A percentile compares a stretch with the other conserved stretches of the same genome.
These are phyloP conservation scores for Sarcophaga caerulescens DNA, from an alignment of 2,888 invertebrate species.

Conservation along the genomic window DNA sequence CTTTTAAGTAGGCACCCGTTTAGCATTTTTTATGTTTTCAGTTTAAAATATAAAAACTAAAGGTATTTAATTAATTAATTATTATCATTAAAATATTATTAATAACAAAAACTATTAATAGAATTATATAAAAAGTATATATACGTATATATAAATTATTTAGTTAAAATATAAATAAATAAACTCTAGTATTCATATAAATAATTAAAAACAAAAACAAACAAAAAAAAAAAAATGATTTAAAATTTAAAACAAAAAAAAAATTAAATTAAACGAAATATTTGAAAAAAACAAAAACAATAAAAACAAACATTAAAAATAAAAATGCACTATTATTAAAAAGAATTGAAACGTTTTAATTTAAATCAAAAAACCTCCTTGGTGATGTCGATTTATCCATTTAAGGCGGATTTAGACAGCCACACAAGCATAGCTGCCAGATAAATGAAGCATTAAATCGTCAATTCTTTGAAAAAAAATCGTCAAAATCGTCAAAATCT, in stretches of 20 bases:
- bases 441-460: too few species aligned
- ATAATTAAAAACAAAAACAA: too few species aligned
- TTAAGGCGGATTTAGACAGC: too few species aligned
- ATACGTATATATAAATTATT: conserved; percentile 41
- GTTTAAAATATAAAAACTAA: conserved; percentile 21
- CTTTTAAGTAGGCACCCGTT: background rate
- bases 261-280: conserved; percentile 40
- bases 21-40: conserved; percentile 13
- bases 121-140: conserved; percentile 24
- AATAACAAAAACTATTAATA: conserved; percentile 39
- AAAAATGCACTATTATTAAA: conserved; percentile 62
- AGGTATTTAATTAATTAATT: conserved; percentile 38
- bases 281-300: conserved; percentile 35
- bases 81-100: conserved; percentile 34
- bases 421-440: too few species aligned
- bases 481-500: too few species aligned
- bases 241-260: conserved; percentile 17
- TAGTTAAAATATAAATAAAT: conserved; percentile 46
- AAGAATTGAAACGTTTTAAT: background rate
- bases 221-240: conserved; percentile 35
- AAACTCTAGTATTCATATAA: conserved; percentile 46
- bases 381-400: too few species aligned
- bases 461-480: too few species aligned
- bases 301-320: background rate
- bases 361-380: background rate